Percentiles rank a stretch among this genome's conserved stretches.
Evolutionary conservation across 2,113 vertebrate species (phyloP).

Genomic region (Piaya cayana): DNA sequence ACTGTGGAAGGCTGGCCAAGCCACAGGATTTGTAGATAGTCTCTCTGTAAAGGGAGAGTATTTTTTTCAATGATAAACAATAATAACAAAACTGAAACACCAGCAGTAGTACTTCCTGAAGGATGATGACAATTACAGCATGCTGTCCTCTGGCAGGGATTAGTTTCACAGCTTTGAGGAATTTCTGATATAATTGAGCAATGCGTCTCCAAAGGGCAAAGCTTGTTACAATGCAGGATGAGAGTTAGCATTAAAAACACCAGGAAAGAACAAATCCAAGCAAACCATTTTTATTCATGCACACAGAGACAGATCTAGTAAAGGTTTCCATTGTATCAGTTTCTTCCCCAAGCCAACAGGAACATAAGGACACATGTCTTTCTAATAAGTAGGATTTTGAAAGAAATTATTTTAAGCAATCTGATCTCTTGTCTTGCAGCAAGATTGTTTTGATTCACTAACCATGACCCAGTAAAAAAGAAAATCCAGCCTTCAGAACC

Average conservation of each 20-base stretch:
- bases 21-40: background rate
- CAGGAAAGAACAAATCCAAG: background rate
- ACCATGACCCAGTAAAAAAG: background rate
- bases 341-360: background rate
- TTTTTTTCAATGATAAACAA: slow-evolving; percentile 14
- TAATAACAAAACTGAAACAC: background rate
- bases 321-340: background rate
- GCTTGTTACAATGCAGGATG: background rate
- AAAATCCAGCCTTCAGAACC: background rate
- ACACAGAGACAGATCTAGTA: background rate
- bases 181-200: background rate
- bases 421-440: background rate
- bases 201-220: slow-evolving; percentile 12
- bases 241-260: background rate
- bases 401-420: background rate
- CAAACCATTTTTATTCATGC: background rate
- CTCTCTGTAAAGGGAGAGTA: background rate
- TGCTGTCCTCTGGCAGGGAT: background rate
- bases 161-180: slow-evolving; percentile 8
- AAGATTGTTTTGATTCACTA: background rate
- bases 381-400: background rate
- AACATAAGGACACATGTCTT: background rate
- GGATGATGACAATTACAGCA: background rate
- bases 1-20: background rate
- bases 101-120: background rate